phyloP scores from a whole-genome alignment of 1,140 invertebrate genomes.

The Cotesia typhae region DNA sequence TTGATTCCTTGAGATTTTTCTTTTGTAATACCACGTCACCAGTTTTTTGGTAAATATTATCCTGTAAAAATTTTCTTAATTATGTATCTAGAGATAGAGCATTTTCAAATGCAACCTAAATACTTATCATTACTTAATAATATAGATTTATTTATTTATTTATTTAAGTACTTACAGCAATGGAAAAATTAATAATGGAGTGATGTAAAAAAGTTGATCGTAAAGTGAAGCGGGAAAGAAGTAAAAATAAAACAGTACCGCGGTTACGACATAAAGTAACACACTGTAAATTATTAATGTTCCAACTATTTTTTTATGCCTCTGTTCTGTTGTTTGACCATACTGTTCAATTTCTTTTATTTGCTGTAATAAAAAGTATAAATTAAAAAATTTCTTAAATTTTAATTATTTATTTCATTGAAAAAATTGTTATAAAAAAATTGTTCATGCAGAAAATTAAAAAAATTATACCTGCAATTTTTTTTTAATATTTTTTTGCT shows the following conservation, averaged over 20 bases:
- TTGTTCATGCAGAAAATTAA: conserved; percentile 29
- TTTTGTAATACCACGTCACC: conserved; percentile 88
- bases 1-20: conserved; percentile 83
- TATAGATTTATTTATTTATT: conserved; percentile 34
- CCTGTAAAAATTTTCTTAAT: conserved; percentile 67
- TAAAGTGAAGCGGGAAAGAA: conserved; percentile 75
- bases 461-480: conserved; percentile 10
- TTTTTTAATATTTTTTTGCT: too few relatives aligned
- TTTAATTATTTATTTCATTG: conserved; percentile 32
- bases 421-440: conserved; percentile 34
- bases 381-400: conserved; percentile 23
- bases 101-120: background rate
- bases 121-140: conserved; percentile 18
- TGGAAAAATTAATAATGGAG: conserved; percentile 79
- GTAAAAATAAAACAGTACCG: conserved; percentile 81
- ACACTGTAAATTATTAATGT: conserved; percentile 83
- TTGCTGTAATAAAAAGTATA: conserved; percentile 66
- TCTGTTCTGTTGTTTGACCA: conserved; percentile 79
- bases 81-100: background rate
- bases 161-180: conserved; percentile 74
- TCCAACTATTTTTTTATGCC: conserved; percentile 81
- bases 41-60: conserved; percentile 80
- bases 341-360: conserved; percentile 84
- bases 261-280: conserved; percentile 79
- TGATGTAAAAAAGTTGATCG: conserved; percentile 76